Conservation (phyloP, 2,888 invertebrate species). For the Elysia crispata region DNA sequence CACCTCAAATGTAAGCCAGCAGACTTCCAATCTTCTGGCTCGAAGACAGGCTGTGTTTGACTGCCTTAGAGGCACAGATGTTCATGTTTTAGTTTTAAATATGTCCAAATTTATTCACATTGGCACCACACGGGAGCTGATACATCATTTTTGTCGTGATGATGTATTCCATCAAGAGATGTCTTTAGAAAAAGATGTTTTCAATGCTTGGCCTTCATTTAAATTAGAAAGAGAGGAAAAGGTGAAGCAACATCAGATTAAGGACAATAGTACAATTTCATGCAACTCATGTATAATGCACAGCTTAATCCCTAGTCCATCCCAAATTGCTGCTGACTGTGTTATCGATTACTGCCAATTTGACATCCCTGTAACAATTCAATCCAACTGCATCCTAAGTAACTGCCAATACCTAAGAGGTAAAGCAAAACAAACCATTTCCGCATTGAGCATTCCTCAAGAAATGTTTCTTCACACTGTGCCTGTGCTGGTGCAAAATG, state of each 20-base stretch:
- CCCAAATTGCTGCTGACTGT: conserved; percentile 57
- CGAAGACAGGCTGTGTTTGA: conserved; percentile 71
- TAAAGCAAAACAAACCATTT: background rate
- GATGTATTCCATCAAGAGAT: conserved; percentile 62
- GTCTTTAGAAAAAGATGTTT: conserved; percentile 64
- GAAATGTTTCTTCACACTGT: conserved; percentile 74
- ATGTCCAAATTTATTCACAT: conserved; percentile 78
- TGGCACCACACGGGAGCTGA: conserved; percentile 77
- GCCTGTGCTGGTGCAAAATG: conserved; percentile 58
- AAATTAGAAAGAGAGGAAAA: background rate
- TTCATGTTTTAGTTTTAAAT: conserved; percentile 75
- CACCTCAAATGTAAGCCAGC: conserved; percentile 67
- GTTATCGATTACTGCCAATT: conserved; percentile 77
- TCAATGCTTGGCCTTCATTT: conserved; percentile 61
- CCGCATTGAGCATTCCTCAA: conserved; percentile 57
- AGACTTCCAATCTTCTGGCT: conserved; percentile 63
- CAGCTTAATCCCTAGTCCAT: conserved; percentile 61
- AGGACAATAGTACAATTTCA: background rate
- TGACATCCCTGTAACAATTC: conserved; percentile 66
- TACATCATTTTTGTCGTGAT: conserved; percentile 71
- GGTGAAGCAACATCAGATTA: background rate
- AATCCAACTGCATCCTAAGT: conserved; percentile 73
- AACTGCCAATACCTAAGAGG: conserved; percentile 68
- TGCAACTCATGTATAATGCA: conserved; percentile 73
- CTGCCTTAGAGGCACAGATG: conserved; percentile 66